Base-by-base conservation (phyloP, 2,888 invertebrate species). In the Tribolium freemani region DNA sequence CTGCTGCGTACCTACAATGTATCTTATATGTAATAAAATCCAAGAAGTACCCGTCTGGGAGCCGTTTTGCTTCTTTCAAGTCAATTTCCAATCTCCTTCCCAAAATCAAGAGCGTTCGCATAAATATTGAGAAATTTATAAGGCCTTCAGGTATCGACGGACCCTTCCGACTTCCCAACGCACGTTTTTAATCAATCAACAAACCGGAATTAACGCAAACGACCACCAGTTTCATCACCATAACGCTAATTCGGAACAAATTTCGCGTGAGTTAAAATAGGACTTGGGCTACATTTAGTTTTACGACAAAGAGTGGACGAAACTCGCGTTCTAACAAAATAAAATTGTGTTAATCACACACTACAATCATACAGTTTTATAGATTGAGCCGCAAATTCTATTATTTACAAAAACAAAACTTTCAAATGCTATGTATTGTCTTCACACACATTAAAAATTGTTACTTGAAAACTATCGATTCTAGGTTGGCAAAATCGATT, bases 11-110 rank as follows among this genome's bases (percentile, higher is more conserved):
- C 70, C 71, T 77, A 76, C 77, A 77, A 79, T 80, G 80, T 80
- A 80, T 80, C 79, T 79, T 78, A 74, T 67, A 74, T 75, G 80
- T 76, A 80, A 80, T 81, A 81, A 80, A 81, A 80, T 80, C 72
- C 76, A 67, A 75, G 72, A 81, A 80, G 76, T 78, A 75, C 72
- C 74, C 81, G 67, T 78, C 50, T 70, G 78, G 78, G 81, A 80
- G 79, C 71, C 76, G 76, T 80, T 79, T 73, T 71, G 70, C 76
- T 75, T 64, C 76, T 73, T 75, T 74, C 77, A 72, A 75, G 75
- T 77, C 78, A 75, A 77, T 76, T 75, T 75, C 77, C 77, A 78
- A 78, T 78, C 77, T 75, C 72, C 74, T 53, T 67, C 53, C 76
- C 69, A 73, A 78, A 77, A 77, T 77, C 77, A 73, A 71, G 38